phyloP scores from a whole-genome alignment of 2,797 vertebrate genomes.

The Eleutherodactylus coqui region DNA sequence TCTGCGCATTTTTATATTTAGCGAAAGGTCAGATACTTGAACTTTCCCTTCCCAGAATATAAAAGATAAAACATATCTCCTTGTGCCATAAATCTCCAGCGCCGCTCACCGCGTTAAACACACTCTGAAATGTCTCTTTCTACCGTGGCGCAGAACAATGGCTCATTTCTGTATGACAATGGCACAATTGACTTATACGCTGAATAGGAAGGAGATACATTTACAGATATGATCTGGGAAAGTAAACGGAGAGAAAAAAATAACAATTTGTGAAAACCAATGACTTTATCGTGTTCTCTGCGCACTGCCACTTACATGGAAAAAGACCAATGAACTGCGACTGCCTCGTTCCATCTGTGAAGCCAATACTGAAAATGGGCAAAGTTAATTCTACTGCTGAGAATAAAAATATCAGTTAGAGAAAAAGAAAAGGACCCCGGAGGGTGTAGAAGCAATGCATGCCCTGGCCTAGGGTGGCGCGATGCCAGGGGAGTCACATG shows the following conservation, averaged over 20 bases:
- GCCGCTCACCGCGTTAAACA: conserved; percentile 40
- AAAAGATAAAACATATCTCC: conserved; percentile 25
- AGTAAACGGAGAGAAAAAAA: conserved; percentile 41
- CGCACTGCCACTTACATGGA: conserved; percentile 28
- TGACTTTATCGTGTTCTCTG: conserved; percentile 43
- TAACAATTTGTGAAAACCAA: conserved; percentile 60
- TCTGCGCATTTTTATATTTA: background rate
- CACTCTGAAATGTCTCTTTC: conserved; percentile 47
- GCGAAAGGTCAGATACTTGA: conserved; percentile 34
- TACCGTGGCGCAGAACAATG: conserved; percentile 28
- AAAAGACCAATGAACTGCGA: conserved; percentile 44
- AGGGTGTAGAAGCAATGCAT: background rate
- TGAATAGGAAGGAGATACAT: conserved; percentile 43
- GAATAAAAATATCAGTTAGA: background rate
- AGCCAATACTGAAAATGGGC: background rate
- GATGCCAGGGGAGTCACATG: background rate
- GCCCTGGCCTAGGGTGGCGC: background rate
- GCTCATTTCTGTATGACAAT: conserved; percentile 59
- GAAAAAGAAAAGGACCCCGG: background rate
- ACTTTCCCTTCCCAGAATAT: conserved; percentile 10
- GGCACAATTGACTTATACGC: conserved; percentile 58
- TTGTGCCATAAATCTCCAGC: conserved; percentile 43
- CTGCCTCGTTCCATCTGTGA: background rate
- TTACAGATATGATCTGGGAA: conserved; percentile 21
- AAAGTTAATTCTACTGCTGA: background rate